These are phyloP conservation scores for Rhinichthys klamathensis DNA, from an alignment of 2,113 vertebrate species.

Conservation along the genomic window DNA sequence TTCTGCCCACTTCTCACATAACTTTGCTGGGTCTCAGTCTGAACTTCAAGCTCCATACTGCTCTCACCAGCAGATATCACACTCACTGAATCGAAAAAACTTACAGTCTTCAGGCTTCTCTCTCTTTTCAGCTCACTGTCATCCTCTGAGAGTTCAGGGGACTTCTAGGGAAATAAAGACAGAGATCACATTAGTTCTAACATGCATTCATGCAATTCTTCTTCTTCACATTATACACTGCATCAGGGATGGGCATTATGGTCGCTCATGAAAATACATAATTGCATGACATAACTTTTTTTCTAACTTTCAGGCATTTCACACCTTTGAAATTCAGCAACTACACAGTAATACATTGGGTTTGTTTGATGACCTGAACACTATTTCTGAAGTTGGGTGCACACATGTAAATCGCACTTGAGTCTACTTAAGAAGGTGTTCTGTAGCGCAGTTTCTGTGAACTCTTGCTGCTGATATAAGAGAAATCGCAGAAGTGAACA, in stretches of 20 bases:
- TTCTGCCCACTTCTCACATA: conserved; percentile 74
- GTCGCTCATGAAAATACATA: background rate
- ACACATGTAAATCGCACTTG: background rate
- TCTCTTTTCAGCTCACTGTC: conserved; percentile 79
- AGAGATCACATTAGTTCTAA: conserved; percentile 16
- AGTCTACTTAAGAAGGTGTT: background rate
- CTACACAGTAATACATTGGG: background rate
- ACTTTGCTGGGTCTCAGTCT: conserved; percentile 74
- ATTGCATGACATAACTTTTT: background rate
- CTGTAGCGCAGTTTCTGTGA: background rate
- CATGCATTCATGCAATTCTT: background rate
- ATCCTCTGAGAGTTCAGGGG: conserved; percentile 84
- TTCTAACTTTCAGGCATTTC: background rate
- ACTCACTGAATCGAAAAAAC: conserved; percentile 81
- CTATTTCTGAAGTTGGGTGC: background rate
- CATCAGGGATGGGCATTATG: no score
- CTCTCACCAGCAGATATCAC: conserved; percentile 75
- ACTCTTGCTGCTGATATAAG: background rate
- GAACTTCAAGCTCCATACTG: conserved; percentile 90
- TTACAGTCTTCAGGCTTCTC: conserved; percentile 82
- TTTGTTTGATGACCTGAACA: background rate
- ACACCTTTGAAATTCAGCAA: background rate
- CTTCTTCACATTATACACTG: background rate
- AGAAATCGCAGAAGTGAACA: background rate
- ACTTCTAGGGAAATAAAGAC: conserved; percentile 78